These are phyloP conservation scores for Anolis sagrei DNA, from an alignment of 2,113 vertebrate species.

Conservation along the genomic window DNA sequence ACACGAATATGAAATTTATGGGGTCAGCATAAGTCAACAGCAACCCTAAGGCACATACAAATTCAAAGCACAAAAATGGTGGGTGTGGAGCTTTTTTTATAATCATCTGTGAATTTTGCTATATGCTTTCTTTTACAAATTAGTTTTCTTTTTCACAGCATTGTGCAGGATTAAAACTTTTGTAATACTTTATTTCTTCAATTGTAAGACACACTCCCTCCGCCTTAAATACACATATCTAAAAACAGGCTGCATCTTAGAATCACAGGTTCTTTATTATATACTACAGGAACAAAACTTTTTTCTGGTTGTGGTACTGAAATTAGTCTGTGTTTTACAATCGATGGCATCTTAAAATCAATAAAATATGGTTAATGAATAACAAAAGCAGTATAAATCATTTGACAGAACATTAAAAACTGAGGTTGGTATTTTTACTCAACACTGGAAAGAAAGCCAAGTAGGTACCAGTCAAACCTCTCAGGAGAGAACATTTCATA, in stretches of 20 bases:
- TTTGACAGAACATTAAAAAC: not conserved
- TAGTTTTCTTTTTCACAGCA: not conserved
- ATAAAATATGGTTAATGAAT: too few species aligned
- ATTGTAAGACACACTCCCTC: too few species aligned
- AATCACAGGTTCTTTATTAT: too few species aligned
- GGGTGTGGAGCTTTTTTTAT: not conserved
- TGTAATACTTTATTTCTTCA: not conserved
- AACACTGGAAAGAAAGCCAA: not conserved
- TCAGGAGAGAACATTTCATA: not conserved
- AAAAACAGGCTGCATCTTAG: too few species aligned
- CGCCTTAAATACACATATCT: too few species aligned
- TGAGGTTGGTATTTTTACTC: not conserved
- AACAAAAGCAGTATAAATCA: not conserved
- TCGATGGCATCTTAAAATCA: too few species aligned
- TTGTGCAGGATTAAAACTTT: not conserved
- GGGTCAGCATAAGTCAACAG: too few species aligned
- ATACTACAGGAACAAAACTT: too few species aligned
- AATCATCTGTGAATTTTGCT: not conserved
- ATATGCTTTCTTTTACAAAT: not conserved
- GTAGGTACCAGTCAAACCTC: not conserved
- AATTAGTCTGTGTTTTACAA: too few species aligned
- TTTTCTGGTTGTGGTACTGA: too few species aligned
- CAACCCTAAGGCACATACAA: too few species aligned
- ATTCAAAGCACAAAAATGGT: not conserved
- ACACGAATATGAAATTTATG: too few species aligned